A percentile compares a stretch with the other conserved stretches of the same genome.
phyloP scores from a whole-genome alignment of 2,113 vertebrate species.

The Pygoscelis antarcticus region DNA sequence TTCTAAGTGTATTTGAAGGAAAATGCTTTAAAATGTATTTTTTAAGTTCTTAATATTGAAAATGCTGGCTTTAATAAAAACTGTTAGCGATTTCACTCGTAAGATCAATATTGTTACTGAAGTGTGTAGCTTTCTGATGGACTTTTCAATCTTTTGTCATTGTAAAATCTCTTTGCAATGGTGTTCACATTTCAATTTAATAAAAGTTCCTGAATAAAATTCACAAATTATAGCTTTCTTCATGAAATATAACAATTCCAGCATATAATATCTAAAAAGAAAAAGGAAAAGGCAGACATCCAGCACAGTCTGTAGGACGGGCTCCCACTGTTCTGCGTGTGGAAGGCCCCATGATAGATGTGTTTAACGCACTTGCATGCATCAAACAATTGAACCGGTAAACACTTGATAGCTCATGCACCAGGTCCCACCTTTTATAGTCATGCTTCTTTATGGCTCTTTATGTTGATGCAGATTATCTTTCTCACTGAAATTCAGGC shows the following conservation, averaged over 20 bases:
- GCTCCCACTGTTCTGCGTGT: not conserved
- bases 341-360: rapidly evolving
- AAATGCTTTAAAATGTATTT: conserved; percentile 28
- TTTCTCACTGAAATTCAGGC: not conserved
- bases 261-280: not conserved
- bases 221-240: not conserved
- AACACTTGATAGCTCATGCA: not conserved
- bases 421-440: not conserved
- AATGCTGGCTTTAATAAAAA: conserved; percentile 36
- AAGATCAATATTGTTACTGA: conserved; percentile 43
- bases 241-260: not conserved
- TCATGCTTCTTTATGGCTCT: not conserved
- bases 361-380: not conserved
- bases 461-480: not conserved
- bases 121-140: conserved; percentile 19
- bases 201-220: conserved; percentile 61
- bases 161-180: conserved; percentile 43
- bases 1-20: conserved; percentile 50
- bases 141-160: conserved; percentile 30
- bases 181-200: conserved; percentile 47
- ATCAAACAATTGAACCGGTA: not conserved
- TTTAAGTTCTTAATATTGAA: conserved; percentile 47
- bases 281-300: not conserved
- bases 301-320: not conserved
- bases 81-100: conserved; percentile 25